Base-by-base conservation (phyloP, 2,113 vertebrate genomes). In the Rousettus leschenaultii region DNA sequence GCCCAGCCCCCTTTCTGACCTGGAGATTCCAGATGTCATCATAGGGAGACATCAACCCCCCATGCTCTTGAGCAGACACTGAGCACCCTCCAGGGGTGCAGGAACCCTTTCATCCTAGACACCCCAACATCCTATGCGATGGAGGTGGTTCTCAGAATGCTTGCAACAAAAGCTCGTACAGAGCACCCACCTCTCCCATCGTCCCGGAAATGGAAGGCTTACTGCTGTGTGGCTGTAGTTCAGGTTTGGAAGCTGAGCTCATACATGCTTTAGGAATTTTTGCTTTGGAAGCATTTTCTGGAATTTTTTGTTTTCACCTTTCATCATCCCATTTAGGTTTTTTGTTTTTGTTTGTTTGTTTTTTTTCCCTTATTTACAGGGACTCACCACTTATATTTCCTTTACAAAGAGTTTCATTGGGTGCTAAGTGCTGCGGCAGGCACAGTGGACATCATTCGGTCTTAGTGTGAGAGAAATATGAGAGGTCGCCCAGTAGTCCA, bases 261-360 rank as follows among this genome's bases (percentile, higher is more conserved):
- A 92, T 89, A 68, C 86, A 82, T 89, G 40, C 63, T 68, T 86
- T 30, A 79, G 93, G 55, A 73, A 61, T 63, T 96, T 96, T 95
- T 96, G 79, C 94, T 92, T 97, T 65, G 30, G 90, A 92, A 96
- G 80, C 95, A 48, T 84, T 92, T 92, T 90, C 75, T 94, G 71
- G 80, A 86, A 48, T 71, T 79, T 57, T 88, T 73, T 35, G 74
- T 89, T 74, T 79, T 59, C 7, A 80, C 88, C 66, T 59, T 88
- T 75, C 45, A 16, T 33, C 63, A 5, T 90, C 65, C 35, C 86
- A 84, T 66, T 75, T 75, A 51, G 63, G 63, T 8, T 19, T 45
- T 8, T 14, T 55, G 40, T 40, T 40, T 3, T 40, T 40, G 40
- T 40, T 22, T 22, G 6, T n/a, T 16, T n/a, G n/a, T n/a, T 61